Percentiles rank a stretch among this genome's conserved stretches.
Evolutionary conservation across 30 jellyfish, hydroid and myxozoan species (phyloP).

Genomic region (Hydractinia echinata): DNA sequence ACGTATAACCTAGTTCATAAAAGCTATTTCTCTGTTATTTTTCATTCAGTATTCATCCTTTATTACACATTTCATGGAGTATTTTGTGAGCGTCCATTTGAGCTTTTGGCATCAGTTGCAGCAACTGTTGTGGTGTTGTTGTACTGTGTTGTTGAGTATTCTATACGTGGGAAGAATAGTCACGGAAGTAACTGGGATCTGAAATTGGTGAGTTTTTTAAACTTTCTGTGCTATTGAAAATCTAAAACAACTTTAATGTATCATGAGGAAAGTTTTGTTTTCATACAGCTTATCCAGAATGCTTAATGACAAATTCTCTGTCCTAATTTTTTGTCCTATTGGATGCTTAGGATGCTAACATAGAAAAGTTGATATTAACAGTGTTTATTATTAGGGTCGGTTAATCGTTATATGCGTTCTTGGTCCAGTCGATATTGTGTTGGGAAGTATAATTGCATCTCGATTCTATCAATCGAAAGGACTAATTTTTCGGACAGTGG

Average conservation of each 20-base stretch:
- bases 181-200: constrained; percentile 8
- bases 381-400: constrained; percentile 56
- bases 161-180: constrained; percentile 23
- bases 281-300: background rate
- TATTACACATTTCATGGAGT: constrained; percentile 68
- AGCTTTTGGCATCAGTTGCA: constrained; percentile 61
- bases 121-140: constrained; percentile 65
- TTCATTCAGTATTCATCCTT: constrained; percentile 42
- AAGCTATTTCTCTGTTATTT: background rate
- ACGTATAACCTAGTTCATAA: too few relatives aligned
- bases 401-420: constrained; percentile 59
- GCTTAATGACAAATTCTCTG: background rate
- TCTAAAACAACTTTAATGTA: background rate
- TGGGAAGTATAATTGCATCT: constrained; percentile 56
- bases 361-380: background rate
- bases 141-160: constrained; percentile 66
- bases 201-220: constrained; percentile 17
- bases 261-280: background rate
- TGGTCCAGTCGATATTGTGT: constrained; percentile 80
- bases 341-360: background rate
- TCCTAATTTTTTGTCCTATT: background rate
- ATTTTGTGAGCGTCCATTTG: constrained; percentile 82
- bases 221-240: background rate
- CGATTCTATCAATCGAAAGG: constrained; percentile 62
- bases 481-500: constrained; percentile 79